phyloP scores from a whole-genome alignment of 2,113 vertebrate genomes.

The Eublepharis macularius region DNA sequence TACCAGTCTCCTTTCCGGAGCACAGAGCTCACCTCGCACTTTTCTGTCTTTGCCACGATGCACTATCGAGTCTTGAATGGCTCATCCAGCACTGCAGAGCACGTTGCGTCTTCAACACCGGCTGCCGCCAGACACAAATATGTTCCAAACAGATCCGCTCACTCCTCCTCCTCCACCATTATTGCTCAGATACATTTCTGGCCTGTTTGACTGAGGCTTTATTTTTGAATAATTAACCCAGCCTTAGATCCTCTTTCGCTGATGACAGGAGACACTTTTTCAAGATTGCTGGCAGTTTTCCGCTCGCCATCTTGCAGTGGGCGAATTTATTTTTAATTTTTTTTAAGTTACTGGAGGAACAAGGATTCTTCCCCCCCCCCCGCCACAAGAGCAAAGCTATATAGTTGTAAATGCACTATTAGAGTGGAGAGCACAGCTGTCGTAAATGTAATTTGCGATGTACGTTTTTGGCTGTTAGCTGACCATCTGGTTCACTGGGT shows the following conservation, averaged over 20 bases:
- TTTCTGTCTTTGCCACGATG: neutral
- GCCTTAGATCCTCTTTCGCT: neutral
- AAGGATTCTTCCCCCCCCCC: neutral
- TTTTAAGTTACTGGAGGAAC: neutral
- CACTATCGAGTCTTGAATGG: neutral
- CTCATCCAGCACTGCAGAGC: neutral
- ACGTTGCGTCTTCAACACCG: slow-evolving; percentile 7
- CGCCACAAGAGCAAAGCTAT: neutral
- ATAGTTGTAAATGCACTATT: neutral
- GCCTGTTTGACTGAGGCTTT: neutral
- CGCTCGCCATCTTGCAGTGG: neutral
- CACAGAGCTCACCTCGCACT: neutral
- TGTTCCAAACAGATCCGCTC: neutral
- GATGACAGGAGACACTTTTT: neutral
- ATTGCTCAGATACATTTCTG: neutral
- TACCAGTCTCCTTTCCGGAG: neutral
- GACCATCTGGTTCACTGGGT: neutral
- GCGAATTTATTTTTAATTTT: neutral
- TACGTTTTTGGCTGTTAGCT: neutral
- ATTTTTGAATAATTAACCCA: slow-evolving; percentile 2
- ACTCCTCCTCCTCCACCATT: neutral
- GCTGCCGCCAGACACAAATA: slow-evolving; percentile 3
- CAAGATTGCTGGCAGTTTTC: neutral
- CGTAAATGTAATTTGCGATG: neutral
- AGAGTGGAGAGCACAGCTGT: neutral